phyloP scores from a whole-genome alignment of 2,797 vertebrate genomes.

The Cryptoblepharus egeriae region DNA sequence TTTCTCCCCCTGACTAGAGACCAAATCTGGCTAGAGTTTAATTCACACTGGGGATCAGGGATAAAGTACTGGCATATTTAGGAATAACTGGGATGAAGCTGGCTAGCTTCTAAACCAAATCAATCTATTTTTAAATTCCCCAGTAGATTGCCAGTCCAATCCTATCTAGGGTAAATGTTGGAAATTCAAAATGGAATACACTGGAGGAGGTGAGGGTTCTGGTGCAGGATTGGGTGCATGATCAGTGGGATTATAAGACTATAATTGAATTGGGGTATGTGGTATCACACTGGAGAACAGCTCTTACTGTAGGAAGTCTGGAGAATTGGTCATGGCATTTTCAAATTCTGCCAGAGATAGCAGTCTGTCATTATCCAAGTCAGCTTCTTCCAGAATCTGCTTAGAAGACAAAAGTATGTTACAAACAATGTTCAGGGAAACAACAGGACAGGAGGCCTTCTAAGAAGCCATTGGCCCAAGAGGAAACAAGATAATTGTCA shows the following conservation, averaged over 20 bases:
- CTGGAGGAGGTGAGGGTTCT: not conserved
- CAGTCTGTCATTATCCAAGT: slow-evolving; percentile 70
- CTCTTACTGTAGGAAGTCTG: slow-evolving; percentile 72
- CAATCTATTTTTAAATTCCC: no score
- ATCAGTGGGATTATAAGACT: not conserved
- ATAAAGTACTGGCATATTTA: no score
- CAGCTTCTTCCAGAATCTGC: slow-evolving; percentile 63
- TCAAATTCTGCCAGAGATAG: slow-evolving; percentile 71
- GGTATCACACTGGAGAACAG: not conserved
- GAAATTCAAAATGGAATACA: not conserved
- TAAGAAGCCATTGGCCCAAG: not conserved
- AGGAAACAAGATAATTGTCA: no score
- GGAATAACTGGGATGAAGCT: no score
- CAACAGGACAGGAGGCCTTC: not conserved
- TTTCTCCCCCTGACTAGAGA: no score
- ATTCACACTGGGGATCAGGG: no score
- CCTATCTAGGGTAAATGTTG: no score
- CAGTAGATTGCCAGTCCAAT: no score
- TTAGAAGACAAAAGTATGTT: not conserved
- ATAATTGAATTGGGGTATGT: not conserved
- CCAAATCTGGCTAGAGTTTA: no score
- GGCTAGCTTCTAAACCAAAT: no score
- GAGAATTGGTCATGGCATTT: slow-evolving; percentile 61
- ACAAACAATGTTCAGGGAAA: not conserved
- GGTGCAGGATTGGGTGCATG: not conserved